Conservation (phyloP, 2,797 vertebrate species). For the Esox masquinongy region DNA sequence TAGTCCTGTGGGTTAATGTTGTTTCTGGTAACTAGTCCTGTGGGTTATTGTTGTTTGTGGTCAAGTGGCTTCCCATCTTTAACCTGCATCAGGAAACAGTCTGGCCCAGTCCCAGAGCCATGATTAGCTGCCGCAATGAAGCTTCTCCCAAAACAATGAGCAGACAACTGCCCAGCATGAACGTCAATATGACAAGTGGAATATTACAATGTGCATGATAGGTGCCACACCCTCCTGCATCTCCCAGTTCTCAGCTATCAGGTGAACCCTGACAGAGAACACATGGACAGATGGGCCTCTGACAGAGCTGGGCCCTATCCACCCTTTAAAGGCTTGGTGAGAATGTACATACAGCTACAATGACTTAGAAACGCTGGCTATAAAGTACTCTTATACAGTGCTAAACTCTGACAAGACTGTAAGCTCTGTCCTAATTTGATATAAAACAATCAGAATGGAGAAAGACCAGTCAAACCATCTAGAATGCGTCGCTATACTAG, state of each 20-base stretch:
- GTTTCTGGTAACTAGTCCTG: no score
- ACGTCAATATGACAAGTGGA: constrained; percentile 56
- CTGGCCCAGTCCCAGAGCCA: constrained; percentile 42
- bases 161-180: constrained; percentile 58
- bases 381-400: constrained; percentile 6
- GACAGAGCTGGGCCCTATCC: constrained; percentile 7
- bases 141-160: constrained; percentile 48
- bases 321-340: no score
- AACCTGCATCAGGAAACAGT: constrained; percentile 39
- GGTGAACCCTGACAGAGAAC: constrained; percentile 38
- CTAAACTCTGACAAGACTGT: constrained; percentile 5
- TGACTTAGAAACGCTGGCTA: no score
- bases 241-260: constrained; percentile 54
- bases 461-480: no score
- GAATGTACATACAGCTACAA: no score
- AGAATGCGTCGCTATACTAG: no score
- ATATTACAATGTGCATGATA: constrained; percentile 58
- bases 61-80: constrained; percentile 33
- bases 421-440: no score
- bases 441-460: no score
- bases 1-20: no score
- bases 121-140: constrained; percentile 71
- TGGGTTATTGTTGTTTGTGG: no score
- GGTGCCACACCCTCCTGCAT: constrained; percentile 59
- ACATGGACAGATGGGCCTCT: constrained; percentile 37